Percentiles rank a stretch among this genome's conserved stretches.
These are phyloP conservation scores for Conops quadrifasciatus DNA, from an alignment of 2,888 invertebrate genomes.

Conservation along the genomic window DNA sequence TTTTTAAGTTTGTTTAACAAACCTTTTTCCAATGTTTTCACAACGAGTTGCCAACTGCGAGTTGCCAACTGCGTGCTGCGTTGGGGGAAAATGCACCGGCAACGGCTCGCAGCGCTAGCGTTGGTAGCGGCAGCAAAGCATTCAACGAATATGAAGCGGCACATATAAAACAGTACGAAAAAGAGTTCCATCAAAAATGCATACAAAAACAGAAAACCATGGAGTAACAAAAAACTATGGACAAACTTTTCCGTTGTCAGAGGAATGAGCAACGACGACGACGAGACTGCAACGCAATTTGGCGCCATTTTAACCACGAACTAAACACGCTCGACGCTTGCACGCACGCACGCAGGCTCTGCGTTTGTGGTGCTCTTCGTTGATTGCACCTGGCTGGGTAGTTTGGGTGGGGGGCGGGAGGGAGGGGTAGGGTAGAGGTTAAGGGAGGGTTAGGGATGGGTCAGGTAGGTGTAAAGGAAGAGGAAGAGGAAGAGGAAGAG, in stretches of 20 bases:
- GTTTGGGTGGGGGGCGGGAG: not conserved
- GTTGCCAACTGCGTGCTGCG: constrained; percentile 1
- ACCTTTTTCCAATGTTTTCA: constrained; percentile 33
- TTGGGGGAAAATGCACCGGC: constrained; percentile 9
- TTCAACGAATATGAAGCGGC: constrained; percentile 20
- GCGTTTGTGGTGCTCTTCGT: not conserved
- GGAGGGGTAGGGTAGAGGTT: not conserved
- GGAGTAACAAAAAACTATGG: constrained; percentile 17
- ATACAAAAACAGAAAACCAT: constrained; percentile 39
- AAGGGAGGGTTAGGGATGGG: not conserved
- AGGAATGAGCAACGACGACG: constrained; percentile 23
- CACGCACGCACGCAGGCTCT: constrained; percentile 44
- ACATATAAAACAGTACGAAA: constrained; percentile 29
- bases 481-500: not conserved
- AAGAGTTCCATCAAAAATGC: constrained; percentile 38
- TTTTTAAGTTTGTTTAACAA: constrained; percentile 33
- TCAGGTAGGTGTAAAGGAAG: not conserved
- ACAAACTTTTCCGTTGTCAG: constrained; percentile 21
- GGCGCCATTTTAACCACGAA: constrained; percentile 44
- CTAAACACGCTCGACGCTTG: constrained; percentile 45
- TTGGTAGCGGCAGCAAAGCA: not conserved
- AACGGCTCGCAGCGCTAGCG: not conserved
- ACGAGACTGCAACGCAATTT: constrained; percentile 31
- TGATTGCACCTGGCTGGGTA: not conserved
- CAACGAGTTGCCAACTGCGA: constrained; percentile 12